A percentile compares a stretch with the other conserved stretches of the same genome.
Conservation (phyloP, 2,888 invertebrate species). For the Sphaeridia pumilis region DNA sequence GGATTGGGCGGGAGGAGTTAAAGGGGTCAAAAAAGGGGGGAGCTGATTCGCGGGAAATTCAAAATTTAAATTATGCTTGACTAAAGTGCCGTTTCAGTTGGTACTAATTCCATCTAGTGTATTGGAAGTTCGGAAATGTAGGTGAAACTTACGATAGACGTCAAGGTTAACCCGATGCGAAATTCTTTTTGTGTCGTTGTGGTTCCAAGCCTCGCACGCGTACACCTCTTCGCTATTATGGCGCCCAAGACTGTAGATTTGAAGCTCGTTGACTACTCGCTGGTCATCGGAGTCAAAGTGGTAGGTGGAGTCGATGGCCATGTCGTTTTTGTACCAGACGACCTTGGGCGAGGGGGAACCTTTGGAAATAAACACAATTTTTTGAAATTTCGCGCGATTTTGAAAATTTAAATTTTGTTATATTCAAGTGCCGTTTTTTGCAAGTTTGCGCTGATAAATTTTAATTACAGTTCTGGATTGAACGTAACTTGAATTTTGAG, state of each 20-base stretch:
- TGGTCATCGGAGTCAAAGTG: conserved; percentile 46
- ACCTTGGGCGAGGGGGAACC: conserved; percentile 70
- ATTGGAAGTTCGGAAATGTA: too few relatives aligned
- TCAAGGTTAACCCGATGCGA: conserved; percentile 63
- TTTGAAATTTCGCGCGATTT: background rate
- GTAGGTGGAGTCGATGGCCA: conserved; percentile 59
- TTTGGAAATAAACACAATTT: conserved; percentile 40
- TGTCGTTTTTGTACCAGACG: conserved; percentile 69
- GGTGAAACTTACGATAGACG: conserved; percentile 50
- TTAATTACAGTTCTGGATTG: too few relatives aligned
- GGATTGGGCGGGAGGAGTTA: too few relatives aligned
- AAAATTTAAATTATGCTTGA: too few relatives aligned
- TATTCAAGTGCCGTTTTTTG: too few relatives aligned
- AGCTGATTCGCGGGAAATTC: too few relatives aligned
- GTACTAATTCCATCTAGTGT: too few relatives aligned
- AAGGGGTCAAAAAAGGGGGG: too few relatives aligned
- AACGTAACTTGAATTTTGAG: too few relatives aligned
- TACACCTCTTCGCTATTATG: conserved; percentile 60
- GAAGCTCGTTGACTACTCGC: conserved; percentile 59
- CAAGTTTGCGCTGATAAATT: too few relatives aligned
- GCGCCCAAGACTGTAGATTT: conserved; percentile 58
- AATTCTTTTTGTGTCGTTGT: conserved; percentile 56
- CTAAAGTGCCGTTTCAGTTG: too few relatives aligned
- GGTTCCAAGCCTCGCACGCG: conserved; percentile 65
- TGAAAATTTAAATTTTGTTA: too few relatives aligned